phyloP scores from a whole-genome alignment of 1,140 invertebrate genomes.

The Bursaphelenchus mucronatus region DNA sequence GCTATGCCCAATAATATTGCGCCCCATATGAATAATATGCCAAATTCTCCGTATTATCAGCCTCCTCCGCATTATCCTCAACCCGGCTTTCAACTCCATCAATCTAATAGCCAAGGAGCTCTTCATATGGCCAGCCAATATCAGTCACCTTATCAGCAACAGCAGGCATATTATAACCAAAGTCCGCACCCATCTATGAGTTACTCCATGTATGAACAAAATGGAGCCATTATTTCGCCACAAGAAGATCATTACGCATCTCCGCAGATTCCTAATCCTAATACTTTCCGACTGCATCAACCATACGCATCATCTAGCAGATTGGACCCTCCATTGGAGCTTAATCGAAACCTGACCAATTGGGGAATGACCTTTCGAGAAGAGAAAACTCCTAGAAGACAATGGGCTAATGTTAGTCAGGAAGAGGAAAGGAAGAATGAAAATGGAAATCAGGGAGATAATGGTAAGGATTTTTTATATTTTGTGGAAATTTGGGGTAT shows the following conservation, averaged over 20 bases:
- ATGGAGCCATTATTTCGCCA: too few relatives aligned
- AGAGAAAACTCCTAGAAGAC: slow-evolving; percentile 47
- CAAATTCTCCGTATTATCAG: slow-evolving; percentile 13
- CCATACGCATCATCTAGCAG: slow-evolving; percentile 37
- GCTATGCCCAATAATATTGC: slow-evolving; percentile 17
- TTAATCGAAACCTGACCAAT: slow-evolving; percentile 55
- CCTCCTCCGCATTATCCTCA: slow-evolving; percentile 5
- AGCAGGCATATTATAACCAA: slow-evolving; percentile 27
- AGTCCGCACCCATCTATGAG: slow-evolving; percentile 12
- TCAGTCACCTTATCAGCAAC: slow-evolving; percentile 30
- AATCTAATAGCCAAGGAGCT: slow-evolving; percentile 31
- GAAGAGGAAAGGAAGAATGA: not conserved
- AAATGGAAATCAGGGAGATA: too few relatives aligned
- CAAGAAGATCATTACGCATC: not conserved
- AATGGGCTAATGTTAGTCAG: slow-evolving; percentile 36
- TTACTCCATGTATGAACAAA: too few relatives aligned
- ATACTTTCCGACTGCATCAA: slow-evolving; percentile 49
- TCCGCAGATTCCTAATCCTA: slow-evolving; percentile 1
- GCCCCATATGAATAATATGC: not conserved
- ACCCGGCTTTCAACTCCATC: slow-evolving; percentile 22
- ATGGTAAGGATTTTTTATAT: too few relatives aligned
- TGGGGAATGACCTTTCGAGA: slow-evolving; percentile 54
- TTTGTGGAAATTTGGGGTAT: too few relatives aligned
- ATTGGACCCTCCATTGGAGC: slow-evolving; percentile 50
- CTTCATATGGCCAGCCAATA: slow-evolving; percentile 41